Evolutionary conservation across 2,888 invertebrate genomes (phyloP).

Genomic region (Andrena minutula): DNA sequence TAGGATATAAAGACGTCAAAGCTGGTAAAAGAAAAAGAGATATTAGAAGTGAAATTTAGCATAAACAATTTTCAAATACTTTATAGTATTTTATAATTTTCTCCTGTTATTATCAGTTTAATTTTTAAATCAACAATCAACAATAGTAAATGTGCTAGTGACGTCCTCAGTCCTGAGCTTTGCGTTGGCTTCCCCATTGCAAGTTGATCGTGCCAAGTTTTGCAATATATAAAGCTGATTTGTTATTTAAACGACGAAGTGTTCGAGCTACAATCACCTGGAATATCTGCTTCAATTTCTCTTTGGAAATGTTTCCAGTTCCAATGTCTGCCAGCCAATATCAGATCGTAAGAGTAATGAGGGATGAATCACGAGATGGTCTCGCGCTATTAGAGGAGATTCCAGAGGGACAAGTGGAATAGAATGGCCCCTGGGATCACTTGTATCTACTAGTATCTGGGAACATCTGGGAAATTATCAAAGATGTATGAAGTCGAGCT

Average conservation of each 20-base stretch:
- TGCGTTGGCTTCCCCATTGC: background rate
- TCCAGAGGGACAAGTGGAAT: constrained; percentile 74
- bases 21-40: too few species aligned
- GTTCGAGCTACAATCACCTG: background rate
- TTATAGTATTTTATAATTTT: too few species aligned
- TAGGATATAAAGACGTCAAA: too few species aligned
- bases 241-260: background rate
- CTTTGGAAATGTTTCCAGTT: background rate
- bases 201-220: background rate
- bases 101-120: too few species aligned
- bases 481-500: constrained; percentile 71
- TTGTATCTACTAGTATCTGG: constrained; percentile 73
- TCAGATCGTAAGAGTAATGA: constrained; percentile 61
- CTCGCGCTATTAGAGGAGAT: constrained; percentile 68
- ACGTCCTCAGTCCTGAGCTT: too few species aligned
- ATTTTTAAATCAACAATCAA: too few species aligned
- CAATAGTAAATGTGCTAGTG: too few species aligned
- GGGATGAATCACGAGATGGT: constrained; percentile 69
- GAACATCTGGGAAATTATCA: constrained; percentile 78
- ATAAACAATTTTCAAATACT: too few species aligned
- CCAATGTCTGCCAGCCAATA: constrained; percentile 27
- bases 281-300: background rate
- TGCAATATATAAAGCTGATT: background rate
- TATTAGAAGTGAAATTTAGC: too few species aligned
- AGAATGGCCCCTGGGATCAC: constrained; percentile 76